Percentiles rank a stretch among this genome's conserved stretches.
Evolutionary conservation across 2,888 invertebrate species (phyloP).

Genomic region (Athalia cordata): DNA sequence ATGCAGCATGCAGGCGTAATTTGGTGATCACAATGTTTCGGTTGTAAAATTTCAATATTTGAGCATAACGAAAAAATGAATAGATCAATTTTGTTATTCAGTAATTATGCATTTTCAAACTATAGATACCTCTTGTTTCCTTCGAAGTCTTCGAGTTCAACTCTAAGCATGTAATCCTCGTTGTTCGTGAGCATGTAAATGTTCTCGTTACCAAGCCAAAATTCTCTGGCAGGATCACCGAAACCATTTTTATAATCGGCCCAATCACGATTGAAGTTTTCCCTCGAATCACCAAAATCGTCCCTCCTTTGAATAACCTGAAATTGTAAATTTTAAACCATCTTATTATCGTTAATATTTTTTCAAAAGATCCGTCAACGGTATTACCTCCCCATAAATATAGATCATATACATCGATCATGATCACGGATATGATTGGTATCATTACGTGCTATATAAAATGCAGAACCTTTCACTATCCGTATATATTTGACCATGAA

Average conservation of each 20-base stretch:
- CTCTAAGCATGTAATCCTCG: constrained; percentile 90
- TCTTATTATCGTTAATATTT: too few species aligned
- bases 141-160: constrained; percentile 94
- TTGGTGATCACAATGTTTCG: neutral
- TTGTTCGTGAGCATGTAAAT: constrained; percentile 95
- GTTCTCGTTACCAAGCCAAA: constrained; percentile 95
- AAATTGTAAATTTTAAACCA: neutral
- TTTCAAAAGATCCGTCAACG: too few species aligned
- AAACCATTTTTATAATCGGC: constrained; percentile 95
- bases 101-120: neutral
- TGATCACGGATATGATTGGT: constrained; percentile 38
- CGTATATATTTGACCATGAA: constrained; percentile 29
- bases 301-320: constrained; percentile 93
- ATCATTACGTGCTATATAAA: constrained; percentile 33
- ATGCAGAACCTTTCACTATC: constrained; percentile 42
- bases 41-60: neutral
- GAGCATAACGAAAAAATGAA: neutral
- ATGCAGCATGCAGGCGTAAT: too few species aligned
- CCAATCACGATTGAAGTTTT: constrained; percentile 95
- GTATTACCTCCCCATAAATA: too few species aligned
- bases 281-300: constrained; percentile 90
- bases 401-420: too few species aligned
- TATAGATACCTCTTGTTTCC: constrained; percentile 87
- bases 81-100: neutral
- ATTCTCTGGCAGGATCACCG: constrained; percentile 91